Evolutionary conservation across 1,140 invertebrate genomes (phyloP), one percentile per base, ranked within the genome.

Genomic region (Capitella teleta): DNA sequence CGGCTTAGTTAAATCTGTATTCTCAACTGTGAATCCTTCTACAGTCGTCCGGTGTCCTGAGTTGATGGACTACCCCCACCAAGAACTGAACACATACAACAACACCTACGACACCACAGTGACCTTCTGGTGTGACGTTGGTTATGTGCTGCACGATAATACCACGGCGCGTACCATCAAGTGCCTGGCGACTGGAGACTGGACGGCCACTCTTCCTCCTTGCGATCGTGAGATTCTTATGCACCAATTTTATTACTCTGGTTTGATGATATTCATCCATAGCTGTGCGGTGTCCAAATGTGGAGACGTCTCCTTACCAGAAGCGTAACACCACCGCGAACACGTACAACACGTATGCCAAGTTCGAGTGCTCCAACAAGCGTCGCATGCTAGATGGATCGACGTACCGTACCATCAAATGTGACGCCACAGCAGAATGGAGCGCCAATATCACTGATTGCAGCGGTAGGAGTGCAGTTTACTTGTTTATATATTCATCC

Each of bases 401-500:
- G 26, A 40, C 36, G 3, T 42, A 28, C 45, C 26, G 45, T 12
- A 40, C 43, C 36, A 49, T 42, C 2, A 24, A 26, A 16, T 53
- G 52, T 25, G 52, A 53, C 38, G 52, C 52, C 5, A 46, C 23
- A 5, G 52, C 18, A 5, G 12, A 30, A 18, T 53, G 52, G 52
- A 53, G 52, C 28, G 52, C 48, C 23, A 43, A 50, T 37, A 32
- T 53, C 36, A 50, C 52, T 2, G 52, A 53, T 28, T 53, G 52
- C 41, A 48, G 21, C 16, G 24, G 51, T 52, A 23, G 14, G 28
- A 25, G 12, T 32, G 16, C n/a, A 44, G 19, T 25, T 47, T 45
- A 28, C 16, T 47, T 34, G 24, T 6, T 23, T 4, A 25, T 10
- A 40, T n/a, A 16, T 3, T 38, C 16, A 38, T 21, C 12, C 23